Evolutionary conservation across 2,797 vertebrate genomes (phyloP), one percentile per base, ranked within the genome.

Genomic region (Otus scops): DNA sequence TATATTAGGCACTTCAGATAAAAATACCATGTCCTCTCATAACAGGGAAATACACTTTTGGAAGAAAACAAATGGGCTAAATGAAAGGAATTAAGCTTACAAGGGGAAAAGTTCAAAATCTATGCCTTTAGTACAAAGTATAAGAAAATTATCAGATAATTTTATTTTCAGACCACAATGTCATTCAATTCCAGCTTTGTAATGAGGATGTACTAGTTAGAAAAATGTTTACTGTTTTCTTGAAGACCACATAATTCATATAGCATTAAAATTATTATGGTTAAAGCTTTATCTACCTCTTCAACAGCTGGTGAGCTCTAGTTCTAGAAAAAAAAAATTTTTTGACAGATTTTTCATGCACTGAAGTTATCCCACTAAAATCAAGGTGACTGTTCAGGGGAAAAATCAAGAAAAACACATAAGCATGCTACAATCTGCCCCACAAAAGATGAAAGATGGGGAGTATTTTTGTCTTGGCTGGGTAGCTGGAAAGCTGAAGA

Each of bases 1-100:
- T 79, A 23, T 73, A 93, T 92, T 94, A 95, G 93, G 68, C 32
- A 68, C 74, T 87, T 89, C 36, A 63, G 63, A 76, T 65, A 93
- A 94, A 91, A 94, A 76, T 73, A 88, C 34, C 69, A 21, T 64
- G 43, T 23, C 39, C 88, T 93, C 59, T 93, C 36, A 27, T 75
- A 88, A 91, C 22, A 70, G 34, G 53, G 56, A 86, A 90, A 94
- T 65, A 56, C 39, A 64, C 23, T 71, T 82, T 27, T 61, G 60
- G 94, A 87, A 75, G 34, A 74, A 89, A 96, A 83, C 38, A 93
- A 88, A 54, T 16, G 22, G 30, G 36, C 24, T 89, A 69, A 91
- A 73, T 45, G 50, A 92, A 89, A 20, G 32, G 26, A 79, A 92
- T 85, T 59, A 71, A 85, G 4, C 24, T 87, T 78, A 79, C 0